Base-by-base conservation (phyloP, 2,797 vertebrate species). In the Melopsittacus undulatus region DNA sequence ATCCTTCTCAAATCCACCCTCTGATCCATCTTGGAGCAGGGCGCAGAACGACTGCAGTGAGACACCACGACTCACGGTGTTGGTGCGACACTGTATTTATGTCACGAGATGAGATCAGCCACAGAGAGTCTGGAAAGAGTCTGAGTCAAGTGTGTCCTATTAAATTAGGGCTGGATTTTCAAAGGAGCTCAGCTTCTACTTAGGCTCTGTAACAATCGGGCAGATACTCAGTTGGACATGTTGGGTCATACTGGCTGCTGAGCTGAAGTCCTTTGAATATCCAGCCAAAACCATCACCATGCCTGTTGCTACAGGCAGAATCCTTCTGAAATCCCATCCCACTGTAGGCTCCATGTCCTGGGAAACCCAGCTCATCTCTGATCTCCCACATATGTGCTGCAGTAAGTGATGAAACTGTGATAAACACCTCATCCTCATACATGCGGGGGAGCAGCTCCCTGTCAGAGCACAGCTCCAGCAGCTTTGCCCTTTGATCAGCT, bases 91-190 rank as follows among this genome's bases (percentile, higher is more conserved):
- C 69, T 52, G 77, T 79, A 61, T 94, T 95, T 94, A 46, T 94
- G 91, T 90, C 91, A 95, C 21, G 45, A 92, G 95, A 91, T 96
- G 91, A 96, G 91, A 95, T 91, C 95, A 95, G 89, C 91, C 74
- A 57, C 92, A 49, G 0, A 0, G 85, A 88, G 91, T 92, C 92
- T 95, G 95, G 54, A 83, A 89, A 67, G 64, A 92, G 85, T 78
- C 87, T 94, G 92, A 96, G 74, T 86, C 92, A 94, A 95, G 80
- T 13, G 13, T 94, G 94, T 91, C 92, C 82, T 96, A 76, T 94
- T 90, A 94, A 94, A 94, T 96, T 76, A 91, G 91, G 79, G 70
- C 74, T 89, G 82, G 62, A 86, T 94, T 93, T 95, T 91, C 94
- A 95, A 91, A 94, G 49, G 63, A 92, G 76, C 70, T 91, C 66